Evolutionary conservation across 2,113 vertebrate genomes (phyloP).

Genomic region (Xenopus tropicalis): DNA sequence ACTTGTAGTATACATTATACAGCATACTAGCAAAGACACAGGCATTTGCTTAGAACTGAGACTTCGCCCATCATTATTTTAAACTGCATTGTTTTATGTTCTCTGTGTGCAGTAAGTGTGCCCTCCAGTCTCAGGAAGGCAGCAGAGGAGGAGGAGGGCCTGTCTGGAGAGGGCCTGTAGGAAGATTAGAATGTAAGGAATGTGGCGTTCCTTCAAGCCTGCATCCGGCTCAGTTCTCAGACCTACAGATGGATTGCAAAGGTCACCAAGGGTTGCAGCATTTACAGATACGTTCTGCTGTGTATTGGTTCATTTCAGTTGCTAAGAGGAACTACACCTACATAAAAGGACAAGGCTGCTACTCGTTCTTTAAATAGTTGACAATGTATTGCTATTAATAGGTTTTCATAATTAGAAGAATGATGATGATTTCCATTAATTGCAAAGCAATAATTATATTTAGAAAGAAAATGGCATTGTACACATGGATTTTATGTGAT

Average conservation of each 20-base stretch:
- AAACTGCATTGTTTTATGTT: background rate
- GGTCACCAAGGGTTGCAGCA: slow-evolving; percentile 35
- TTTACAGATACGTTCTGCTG: slow-evolving; percentile 22
- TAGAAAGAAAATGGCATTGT: too few relatives aligned
- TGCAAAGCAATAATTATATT: too few relatives aligned
- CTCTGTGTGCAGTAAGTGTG: background rate
- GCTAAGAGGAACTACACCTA: background rate
- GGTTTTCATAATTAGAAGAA: too few relatives aligned
- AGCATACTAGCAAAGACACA: too few relatives aligned
- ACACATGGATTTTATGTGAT: too few relatives aligned
- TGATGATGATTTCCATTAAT: too few relatives aligned
- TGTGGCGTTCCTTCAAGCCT: slow-evolving; percentile 43
- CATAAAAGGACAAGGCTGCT: background rate
- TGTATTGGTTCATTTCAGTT: background rate
- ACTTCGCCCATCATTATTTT: too few relatives aligned
- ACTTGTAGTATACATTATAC: too few relatives aligned
- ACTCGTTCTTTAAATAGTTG: background rate
- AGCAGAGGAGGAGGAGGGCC: slow-evolving; percentile 30
- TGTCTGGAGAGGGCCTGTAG: slow-evolving; percentile 38
- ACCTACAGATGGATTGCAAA: slow-evolving; percentile 38
- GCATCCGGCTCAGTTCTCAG: slow-evolving; percentile 42
- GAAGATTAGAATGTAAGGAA: slow-evolving; percentile 43
- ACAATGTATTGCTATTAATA: too few relatives aligned
- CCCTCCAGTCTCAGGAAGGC: slow-evolving; percentile 34
- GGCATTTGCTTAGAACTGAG: too few relatives aligned